phyloP scores from a whole-genome alignment of 2,888 invertebrate genomes.

The Agapostemon virescens region DNA sequence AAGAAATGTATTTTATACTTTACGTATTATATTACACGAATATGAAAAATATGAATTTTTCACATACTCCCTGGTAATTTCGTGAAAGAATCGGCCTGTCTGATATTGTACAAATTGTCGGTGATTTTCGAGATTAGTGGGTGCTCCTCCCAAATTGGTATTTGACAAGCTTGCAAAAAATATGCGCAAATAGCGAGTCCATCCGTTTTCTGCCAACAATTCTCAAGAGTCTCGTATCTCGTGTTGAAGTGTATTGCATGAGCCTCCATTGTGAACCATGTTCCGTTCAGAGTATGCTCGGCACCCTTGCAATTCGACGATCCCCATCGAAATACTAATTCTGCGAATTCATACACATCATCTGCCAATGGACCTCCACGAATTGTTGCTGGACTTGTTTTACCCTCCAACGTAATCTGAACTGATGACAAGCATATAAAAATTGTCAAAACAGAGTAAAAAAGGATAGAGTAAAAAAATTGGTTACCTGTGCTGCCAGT shows the following conservation, averaged over 20 bases:
- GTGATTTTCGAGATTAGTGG: conserved; percentile 60
- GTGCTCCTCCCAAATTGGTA: conserved; percentile 60
- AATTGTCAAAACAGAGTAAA: background rate
- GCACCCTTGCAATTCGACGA: conserved; percentile 68
- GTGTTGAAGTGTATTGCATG: conserved; percentile 71
- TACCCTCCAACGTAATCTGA: conserved; percentile 61
- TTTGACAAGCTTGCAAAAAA: conserved; percentile 68
- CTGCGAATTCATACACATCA: conserved; percentile 64
- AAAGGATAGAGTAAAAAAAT: too few species aligned
- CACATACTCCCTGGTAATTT: conserved; percentile 55
- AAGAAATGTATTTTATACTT: background rate
- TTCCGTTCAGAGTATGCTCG: conserved; percentile 70
- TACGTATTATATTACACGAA: background rate
- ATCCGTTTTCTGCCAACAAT: conserved; percentile 68
- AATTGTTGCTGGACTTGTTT: conserved; percentile 54
- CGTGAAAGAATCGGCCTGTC: conserved; percentile 28
- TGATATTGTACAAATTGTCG: conserved; percentile 57
- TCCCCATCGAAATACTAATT: conserved; percentile 73
- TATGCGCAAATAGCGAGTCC: conserved; percentile 70
- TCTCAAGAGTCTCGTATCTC: conserved; percentile 65
- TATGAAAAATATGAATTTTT: background rate
- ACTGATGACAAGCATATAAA: conserved; percentile 57
- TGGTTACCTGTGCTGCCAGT: conserved; percentile 69
- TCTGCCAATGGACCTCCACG: conserved; percentile 66
- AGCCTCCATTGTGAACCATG: conserved; percentile 74